Evolutionary conservation across 2,797 vertebrate species (phyloP).

Genomic region (Picus viridis): DNA sequence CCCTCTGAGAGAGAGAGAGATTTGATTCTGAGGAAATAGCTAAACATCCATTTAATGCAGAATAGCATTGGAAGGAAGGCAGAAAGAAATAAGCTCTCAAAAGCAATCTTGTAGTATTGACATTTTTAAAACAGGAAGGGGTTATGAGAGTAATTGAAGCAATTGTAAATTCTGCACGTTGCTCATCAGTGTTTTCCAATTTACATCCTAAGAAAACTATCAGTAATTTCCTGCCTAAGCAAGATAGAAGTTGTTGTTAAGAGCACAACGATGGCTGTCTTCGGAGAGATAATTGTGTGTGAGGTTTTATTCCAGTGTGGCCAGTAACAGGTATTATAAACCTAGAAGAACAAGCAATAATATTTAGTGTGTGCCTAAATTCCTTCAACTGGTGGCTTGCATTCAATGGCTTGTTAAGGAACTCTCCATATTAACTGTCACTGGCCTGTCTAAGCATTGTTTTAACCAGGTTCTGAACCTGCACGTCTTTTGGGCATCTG

Average conservation of each 20-base stretch:
- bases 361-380: neutral
- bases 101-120: neutral
- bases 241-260: neutral
- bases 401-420: neutral
- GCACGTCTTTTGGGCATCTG: neutral
- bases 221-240: conserved; percentile 8
- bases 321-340: neutral
- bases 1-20: neutral
- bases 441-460: neutral
- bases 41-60: neutral
- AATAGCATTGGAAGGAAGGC: neutral
- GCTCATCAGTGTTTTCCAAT: conserved; percentile 28
- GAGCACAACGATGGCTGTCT: neutral
- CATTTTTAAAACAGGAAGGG: neutral
- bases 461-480: neutral
- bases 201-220: conserved; percentile 13
- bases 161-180: conserved; percentile 11
- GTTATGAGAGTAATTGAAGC: conserved; percentile 17
- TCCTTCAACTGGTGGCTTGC: neutral
- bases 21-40: neutral
- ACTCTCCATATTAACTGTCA: neutral
- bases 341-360: neutral
- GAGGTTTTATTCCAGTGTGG: neutral
- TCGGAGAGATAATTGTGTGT: neutral
- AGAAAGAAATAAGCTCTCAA: neutral